Evolutionary conservation across 2,888 invertebrate species (phyloP).

Genomic region (Odontocolon sp.): DNA sequence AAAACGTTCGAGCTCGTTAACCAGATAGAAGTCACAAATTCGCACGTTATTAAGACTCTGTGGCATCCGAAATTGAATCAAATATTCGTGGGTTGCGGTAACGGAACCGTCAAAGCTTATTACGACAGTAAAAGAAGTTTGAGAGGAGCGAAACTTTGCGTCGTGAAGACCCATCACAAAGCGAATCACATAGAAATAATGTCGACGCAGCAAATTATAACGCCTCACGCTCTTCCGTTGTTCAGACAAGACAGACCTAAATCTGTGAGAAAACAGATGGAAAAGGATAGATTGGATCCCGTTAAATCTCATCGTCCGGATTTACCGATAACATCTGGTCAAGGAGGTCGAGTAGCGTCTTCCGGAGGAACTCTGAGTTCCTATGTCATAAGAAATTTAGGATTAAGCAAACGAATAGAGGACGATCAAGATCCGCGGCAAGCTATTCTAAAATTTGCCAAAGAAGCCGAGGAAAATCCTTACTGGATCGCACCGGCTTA

Average conservation of each 20-base stretch:
- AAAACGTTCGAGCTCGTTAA: slow-evolving; percentile 89
- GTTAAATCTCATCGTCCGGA: slow-evolving; percentile 92
- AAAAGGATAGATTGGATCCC: slow-evolving; percentile 94
- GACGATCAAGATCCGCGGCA: slow-evolving; percentile 96
- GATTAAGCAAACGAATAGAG: slow-evolving; percentile 94
- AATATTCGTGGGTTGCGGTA: slow-evolving; percentile 95
- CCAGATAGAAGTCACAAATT: slow-evolving; percentile 89
- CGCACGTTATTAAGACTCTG: slow-evolving; percentile 92
- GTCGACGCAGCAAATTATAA: slow-evolving; percentile 95
- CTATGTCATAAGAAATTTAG: slow-evolving; percentile 97
- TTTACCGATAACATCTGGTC: slow-evolving; percentile 93
- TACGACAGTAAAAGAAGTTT: slow-evolving; percentile 94
- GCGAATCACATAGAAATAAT: slow-evolving; percentile 93
- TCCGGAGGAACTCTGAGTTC: slow-evolving; percentile 98
- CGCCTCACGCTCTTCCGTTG: slow-evolving; percentile 97
- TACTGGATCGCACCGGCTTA: slow-evolving; percentile 98
- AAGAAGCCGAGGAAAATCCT: slow-evolving; percentile 97
- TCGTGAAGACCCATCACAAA: slow-evolving; percentile 90
- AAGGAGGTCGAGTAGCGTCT: slow-evolving; percentile 96
- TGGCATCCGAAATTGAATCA: slow-evolving; percentile 99
- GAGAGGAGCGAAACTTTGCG: slow-evolving; percentile 95
- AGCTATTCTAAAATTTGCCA: slow-evolving; percentile 96
- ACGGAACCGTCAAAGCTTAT: slow-evolving; percentile 94
- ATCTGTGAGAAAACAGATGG: slow-evolving; percentile 94
- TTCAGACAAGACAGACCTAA: slow-evolving; percentile 96